Evolutionary conservation across 1,140 invertebrate species (phyloP).

Genomic region (Pristionchus pacificus): DNA sequence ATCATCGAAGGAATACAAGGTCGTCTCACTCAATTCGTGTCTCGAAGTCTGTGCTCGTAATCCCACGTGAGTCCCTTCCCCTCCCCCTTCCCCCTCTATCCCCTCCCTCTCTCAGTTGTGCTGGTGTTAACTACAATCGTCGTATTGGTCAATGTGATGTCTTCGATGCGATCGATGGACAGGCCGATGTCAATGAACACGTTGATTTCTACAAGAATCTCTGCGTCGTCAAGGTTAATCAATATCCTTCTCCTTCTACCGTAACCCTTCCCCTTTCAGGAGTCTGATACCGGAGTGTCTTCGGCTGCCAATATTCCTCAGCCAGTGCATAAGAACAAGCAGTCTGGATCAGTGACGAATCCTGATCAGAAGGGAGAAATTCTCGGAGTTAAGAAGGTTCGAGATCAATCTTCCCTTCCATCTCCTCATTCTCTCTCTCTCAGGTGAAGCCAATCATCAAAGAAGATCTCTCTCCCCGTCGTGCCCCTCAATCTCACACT

Average conservation of each 20-base stretch:
- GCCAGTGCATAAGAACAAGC: conserved; percentile 15
- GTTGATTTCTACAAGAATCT: conserved; percentile 56
- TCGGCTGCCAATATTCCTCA: conserved; percentile 53
- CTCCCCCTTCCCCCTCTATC: background rate
- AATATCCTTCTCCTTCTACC: conserved; percentile 20
- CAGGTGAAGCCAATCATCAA: conserved; percentile 39
- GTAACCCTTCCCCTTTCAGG: conserved; percentile 1
- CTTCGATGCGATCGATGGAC: conserved; percentile 44
- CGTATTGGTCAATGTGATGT: conserved; percentile 49
- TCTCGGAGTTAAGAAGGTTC: conserved; percentile 23
- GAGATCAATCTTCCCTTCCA: background rate
- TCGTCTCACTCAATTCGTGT: conserved; percentile 48
- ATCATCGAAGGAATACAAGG: conserved; percentile 35
- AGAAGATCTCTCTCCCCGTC: conserved; percentile 22
- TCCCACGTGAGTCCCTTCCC: conserved; percentile 20
- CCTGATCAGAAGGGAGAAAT: conserved; percentile 17
- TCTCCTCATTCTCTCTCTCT: background rate
- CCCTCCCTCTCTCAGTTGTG: conserved; percentile 27
- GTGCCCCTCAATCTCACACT: conserved; percentile 23
- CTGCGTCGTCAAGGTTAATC: conserved; percentile 48
- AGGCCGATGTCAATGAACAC: conserved; percentile 45
- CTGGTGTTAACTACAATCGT: conserved; percentile 58
- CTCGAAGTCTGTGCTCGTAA: conserved; percentile 45
- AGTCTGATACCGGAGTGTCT: conserved; percentile 34
- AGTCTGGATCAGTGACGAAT: conserved; percentile 21